These are phyloP conservation scores for Aphelocoma californica DNA, from an alignment of 2,797 vertebrate genomes.

Conservation along the genomic window DNA sequence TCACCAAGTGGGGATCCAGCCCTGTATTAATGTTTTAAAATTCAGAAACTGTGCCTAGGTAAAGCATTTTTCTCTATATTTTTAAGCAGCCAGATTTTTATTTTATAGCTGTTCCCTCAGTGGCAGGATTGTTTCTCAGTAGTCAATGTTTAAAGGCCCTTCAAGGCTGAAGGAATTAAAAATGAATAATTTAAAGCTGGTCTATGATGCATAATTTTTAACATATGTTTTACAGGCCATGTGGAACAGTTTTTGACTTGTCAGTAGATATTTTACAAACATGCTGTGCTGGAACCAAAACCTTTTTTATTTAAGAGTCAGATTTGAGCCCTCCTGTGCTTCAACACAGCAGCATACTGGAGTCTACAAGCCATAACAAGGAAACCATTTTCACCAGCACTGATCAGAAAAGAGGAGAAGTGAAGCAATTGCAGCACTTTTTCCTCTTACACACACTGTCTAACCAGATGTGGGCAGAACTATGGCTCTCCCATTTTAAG, in stretches of 20 bases:
- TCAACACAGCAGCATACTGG: neutral
- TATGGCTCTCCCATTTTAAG: neutral
- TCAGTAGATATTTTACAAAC: slow-evolving; percentile 39
- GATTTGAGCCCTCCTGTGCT: neutral
- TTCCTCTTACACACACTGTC: neutral
- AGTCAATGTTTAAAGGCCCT: slow-evolving; percentile 46
- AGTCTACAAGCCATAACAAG: neutral
- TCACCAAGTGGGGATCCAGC: neutral
- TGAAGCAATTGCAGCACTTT: neutral
- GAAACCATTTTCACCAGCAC: neutral
- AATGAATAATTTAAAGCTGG: slow-evolving; percentile 59
- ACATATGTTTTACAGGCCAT: slow-evolving; percentile 48
- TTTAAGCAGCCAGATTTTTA: slow-evolving; percentile 14
- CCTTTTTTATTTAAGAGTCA: slow-evolving; percentile 12
- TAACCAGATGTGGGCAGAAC: neutral
- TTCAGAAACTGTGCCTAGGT: neutral
- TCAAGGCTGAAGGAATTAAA: slow-evolving; percentile 53
- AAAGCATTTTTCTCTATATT: slow-evolving; percentile 12
- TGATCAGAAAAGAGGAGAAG: neutral
- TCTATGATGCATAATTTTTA: slow-evolving; percentile 51
- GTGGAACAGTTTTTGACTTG: neutral
- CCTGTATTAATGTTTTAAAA: slow-evolving; percentile 39
- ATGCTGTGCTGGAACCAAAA: slow-evolving; percentile 18
- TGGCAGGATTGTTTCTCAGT: slow-evolving; percentile 34
- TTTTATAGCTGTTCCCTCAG: slow-evolving; percentile 27